Evolutionary conservation across 2,113 vertebrate species (phyloP), one percentile per base, ranked within the genome.

Genomic region (Sinocyclocheilus anophthalmus): DNA sequence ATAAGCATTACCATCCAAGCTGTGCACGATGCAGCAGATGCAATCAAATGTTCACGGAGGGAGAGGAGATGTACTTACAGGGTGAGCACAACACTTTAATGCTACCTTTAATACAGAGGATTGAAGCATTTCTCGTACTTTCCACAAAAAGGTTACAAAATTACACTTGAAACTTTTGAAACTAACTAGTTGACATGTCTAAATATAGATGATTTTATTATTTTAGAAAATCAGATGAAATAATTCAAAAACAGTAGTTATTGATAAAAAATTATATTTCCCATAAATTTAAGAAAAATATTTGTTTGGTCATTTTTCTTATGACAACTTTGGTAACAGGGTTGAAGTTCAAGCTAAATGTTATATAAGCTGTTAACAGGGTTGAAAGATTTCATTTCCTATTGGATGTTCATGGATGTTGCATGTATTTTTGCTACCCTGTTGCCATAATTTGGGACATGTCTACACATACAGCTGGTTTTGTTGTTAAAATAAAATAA

Each of bases 31-130:
- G 98, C 97, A 99, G 98, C 97, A 96, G 97, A 91, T 99, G 98
- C 96, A 97, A 97, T 93, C 97, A 99, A 91, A 99, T 99, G 98
- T 99, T 99, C 95, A 99, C 98, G 55, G 98, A 99, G 96, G 98
- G 98, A 93, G 98, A 99, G 92, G 98, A 99, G 95, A 99, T 99
- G 98, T 99, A 98, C 93, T 96, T 99, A 90, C 98, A 99, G 97
- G 98, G 98, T 99, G 93, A 95, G 95, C n/a, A 20, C 33, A 63
- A 0, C 73, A 86, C 2, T 69, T 69, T 9, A 18, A 16, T 8
- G 26, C 10, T 72, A 37, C 69, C 37, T 39, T 70, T 39, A 70
- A 6, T 9, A 4, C 8, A 20, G 33, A 39, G 18, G 5, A 33
- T 33, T 67, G 65, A 33, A 67, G 26, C 65, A 16, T 16, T 67